Conservation (phyloP, 2,113 vertebrate genomes). For the Lycocorax pyrrhopterus region DNA sequence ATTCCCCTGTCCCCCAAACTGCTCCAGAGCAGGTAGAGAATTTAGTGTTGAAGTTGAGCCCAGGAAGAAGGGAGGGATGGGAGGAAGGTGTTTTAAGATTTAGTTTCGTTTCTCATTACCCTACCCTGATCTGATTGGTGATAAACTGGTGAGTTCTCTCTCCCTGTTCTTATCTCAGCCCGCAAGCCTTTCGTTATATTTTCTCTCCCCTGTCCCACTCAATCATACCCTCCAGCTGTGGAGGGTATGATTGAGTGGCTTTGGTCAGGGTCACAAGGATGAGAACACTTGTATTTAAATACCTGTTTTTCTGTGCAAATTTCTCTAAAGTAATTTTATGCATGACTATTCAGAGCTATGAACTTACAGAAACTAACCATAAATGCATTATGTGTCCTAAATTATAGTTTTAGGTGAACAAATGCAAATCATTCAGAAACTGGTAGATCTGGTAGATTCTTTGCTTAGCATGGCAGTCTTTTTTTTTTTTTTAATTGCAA, state of each 20-base stretch:
- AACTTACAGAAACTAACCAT: neutral
- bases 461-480: neutral
- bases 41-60: neutral
- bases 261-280: neutral
- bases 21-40: neutral
- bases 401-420: neutral
- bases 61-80: neutral
- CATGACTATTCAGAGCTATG: neutral
- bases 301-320: neutral
- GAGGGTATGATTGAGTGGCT: neutral
- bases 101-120: neutral
- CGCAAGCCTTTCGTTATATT: neutral
- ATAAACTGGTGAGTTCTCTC: neutral
- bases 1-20: neutral
- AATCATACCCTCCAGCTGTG: neutral
- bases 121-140: neutral
- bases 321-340: neutral
- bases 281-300: neutral
- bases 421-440: neutral
- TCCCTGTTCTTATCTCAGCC: neutral
- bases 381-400: neutral
- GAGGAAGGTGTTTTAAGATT: neutral
- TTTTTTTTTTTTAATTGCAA: neutral
- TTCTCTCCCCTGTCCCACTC: neutral
- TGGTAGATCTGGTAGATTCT: neutral